phyloP scores from a whole-genome alignment of 1,140 invertebrate genomes.

The Drosophila rhopaloa region DNA sequence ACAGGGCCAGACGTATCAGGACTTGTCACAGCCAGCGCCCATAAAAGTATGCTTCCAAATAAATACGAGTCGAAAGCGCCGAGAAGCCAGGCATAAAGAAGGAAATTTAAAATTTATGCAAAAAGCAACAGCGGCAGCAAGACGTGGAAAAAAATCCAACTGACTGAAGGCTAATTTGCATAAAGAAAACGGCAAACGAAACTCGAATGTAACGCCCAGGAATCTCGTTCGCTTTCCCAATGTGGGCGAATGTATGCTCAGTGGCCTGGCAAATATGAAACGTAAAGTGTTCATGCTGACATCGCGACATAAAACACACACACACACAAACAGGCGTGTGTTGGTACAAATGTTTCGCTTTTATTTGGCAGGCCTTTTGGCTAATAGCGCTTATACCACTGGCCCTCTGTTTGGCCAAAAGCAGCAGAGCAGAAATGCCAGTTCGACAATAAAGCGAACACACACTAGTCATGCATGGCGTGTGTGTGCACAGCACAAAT shows the following conservation, averaged over 20 bases:
- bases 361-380: conserved; percentile 75
- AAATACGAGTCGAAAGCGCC: conserved; percentile 27
- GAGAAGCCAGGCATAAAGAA: conserved; percentile 63
- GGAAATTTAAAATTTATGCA: conserved; percentile 81
- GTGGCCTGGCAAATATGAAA: conserved; percentile 75
- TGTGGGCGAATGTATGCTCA: conserved; percentile 41
- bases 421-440: conserved; percentile 56
- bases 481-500: conserved; percentile 15
- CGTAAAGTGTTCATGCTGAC: conserved; percentile 78
- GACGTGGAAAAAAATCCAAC: conserved; percentile 32
- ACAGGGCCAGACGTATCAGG: conserved; percentile 17
- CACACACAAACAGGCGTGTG: conserved; percentile 17
- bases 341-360: conserved; percentile 66
- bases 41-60: conserved; percentile 63
- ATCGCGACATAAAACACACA: conserved; percentile 65
- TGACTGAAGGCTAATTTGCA: conserved; percentile 72
- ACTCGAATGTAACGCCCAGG: conserved; percentile 33
- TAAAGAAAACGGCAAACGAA: conserved; percentile 75
- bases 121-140: conserved; percentile 52
- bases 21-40: conserved; percentile 66
- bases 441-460: conserved; percentile 55
- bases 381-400: conserved; percentile 52
- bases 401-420: conserved; percentile 41
- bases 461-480: conserved; percentile 39
- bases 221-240: conserved; percentile 1